phyloP scores from a whole-genome alignment of 1,140 invertebrate genomes.

The Meloidogyne chitwoodi region DNA sequence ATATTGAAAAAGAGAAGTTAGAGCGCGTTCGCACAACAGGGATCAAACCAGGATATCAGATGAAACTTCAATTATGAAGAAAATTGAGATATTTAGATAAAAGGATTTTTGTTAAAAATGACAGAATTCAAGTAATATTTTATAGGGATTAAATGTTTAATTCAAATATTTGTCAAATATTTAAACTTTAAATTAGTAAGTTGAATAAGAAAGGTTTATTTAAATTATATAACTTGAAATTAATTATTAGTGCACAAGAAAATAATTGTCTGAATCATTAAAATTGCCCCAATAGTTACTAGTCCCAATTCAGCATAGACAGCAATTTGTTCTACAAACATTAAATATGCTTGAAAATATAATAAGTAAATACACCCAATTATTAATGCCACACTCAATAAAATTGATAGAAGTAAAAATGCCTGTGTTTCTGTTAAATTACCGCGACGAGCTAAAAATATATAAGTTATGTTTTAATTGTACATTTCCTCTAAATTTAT shows the following conservation, averaged over 20 bases:
- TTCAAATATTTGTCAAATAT: background rate
- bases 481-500: no score
- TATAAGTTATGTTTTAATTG: background rate
- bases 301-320: slow-evolving; percentile 4
- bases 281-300: background rate
- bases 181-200: background rate
- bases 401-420: slow-evolving; percentile 4
- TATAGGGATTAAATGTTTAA: background rate
- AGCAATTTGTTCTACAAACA: slow-evolving; percentile 12
- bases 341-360: slow-evolving; percentile 9
- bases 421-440: slow-evolving; percentile 14
- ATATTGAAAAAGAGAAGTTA: slow-evolving; percentile 56
- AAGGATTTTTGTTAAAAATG: background rate
- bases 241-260: background rate
- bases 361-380: slow-evolving; percentile 2
- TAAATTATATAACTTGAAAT: no score
- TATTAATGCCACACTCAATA: background rate
- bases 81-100: background rate
- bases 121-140: background rate
- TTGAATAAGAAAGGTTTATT: background rate
- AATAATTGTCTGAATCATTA: background rate
- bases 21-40: slow-evolving; percentile 45
- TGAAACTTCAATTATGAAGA: slow-evolving; percentile 10
- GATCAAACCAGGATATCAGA: slow-evolving; percentile 46
- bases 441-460: slow-evolving; percentile 1